Base-by-base conservation (phyloP, 2,888 invertebrate species). In the Synanthedon myopaeformis region DNA sequence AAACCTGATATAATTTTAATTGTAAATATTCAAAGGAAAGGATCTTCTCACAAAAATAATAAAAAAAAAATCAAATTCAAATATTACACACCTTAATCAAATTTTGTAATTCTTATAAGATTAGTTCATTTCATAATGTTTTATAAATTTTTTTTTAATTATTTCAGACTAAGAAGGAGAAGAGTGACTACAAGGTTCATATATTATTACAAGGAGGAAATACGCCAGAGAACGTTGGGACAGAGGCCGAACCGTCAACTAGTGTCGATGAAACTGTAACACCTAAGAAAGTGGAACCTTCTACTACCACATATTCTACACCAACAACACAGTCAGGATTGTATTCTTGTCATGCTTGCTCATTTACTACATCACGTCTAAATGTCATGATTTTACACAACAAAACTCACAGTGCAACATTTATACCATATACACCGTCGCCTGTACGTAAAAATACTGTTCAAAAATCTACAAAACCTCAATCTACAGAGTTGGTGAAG, bases 351-450 rank as follows among this genome's bases (percentile, higher is more conserved):
- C 89, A 89, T 62, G 75, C 90, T 41, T 93, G 93, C 66, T 73
- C 83, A 53, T 94, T 93, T 67, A 89, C 89, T 23, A 91, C 93
- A 41, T 84, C 89, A 13, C 89, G 94, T 35, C 81, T 94, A 23
- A 94, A 94, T 72, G 92, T 93, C 49, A 89, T 94, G 68, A 90
- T 93, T 58, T 78, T 91, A 59, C 94, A 95, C 69, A 91, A 90
- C 56, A 93, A 92, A 80, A 90, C 90, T 61, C 94, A 94, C 67
- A 89, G 90, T 63, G 81, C 88, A 54, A 89, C 89, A 52, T 85
- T 76, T 62, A 72, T 71, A 50, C 80, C 85, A 41, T 88, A 86
- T 58, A 86, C 79, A 59, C 88, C 88, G 52, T 72, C 85, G 28
- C 82, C 85, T 17, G 68, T 78, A 5, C 73, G 74, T 57, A 87